These are phyloP conservation scores for Achlya flavicornis DNA, from an alignment of 2,888 invertebrate species.

Conservation along the genomic window DNA sequence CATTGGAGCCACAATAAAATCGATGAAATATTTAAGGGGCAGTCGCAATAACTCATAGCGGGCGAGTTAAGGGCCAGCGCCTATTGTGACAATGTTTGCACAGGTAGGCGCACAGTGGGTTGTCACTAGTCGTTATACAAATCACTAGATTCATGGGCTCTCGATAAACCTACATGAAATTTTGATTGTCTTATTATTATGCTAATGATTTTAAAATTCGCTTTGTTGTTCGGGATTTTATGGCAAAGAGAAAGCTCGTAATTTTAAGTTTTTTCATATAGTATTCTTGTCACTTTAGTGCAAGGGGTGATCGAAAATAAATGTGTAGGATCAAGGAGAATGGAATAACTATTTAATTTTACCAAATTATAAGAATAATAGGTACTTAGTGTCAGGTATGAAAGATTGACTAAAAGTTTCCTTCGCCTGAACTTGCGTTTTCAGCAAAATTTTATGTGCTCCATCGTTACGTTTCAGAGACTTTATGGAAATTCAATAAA, in stretches of 20 bases:
- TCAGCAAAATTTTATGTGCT: background rate
- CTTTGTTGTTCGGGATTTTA: conserved; percentile 13
- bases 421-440: background rate
- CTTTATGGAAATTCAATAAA: conserved; percentile 3
- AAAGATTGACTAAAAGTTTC: background rate
- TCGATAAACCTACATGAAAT: conserved; percentile 39
- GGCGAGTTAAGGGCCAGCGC: conserved; percentile 52
- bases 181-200: conserved; percentile 47
- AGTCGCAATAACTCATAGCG: conserved; percentile 71
- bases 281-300: no score
- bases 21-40: conserved; percentile 81
- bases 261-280: background rate
- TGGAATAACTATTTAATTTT: no score
- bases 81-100: conserved; percentile 65
- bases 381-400: background rate
- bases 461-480: background rate
- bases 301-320: no score
- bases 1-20: conserved; percentile 84
- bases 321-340: no score
- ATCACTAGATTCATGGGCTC: conserved; percentile 35
- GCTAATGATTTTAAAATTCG: conserved; percentile 31
- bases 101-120: conserved; percentile 72
- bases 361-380: no score
- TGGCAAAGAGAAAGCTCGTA: conserved; percentile 9
- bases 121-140: conserved; percentile 41